phyloP scores from a whole-genome alignment of 2,797 vertebrate species.

The Peromyscus attwateri region DNA sequence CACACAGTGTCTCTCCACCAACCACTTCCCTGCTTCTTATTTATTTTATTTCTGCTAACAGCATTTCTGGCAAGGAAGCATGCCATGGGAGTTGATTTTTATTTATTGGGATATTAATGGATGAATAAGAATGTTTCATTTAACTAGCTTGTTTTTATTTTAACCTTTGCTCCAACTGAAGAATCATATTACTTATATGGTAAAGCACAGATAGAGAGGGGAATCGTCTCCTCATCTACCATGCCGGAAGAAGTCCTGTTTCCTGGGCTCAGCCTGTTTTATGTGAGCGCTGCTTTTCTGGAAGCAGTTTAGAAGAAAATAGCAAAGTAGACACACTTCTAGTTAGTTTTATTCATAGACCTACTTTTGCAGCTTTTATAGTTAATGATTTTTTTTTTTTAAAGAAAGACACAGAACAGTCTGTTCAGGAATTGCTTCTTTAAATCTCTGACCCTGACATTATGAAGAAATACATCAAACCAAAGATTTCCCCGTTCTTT shows the following conservation, averaged over 20 bases:
- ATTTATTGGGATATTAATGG: conserved; percentile 57
- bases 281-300: background rate
- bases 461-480: background rate
- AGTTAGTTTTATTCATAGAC: background rate
- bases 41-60: background rate
- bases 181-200: conserved; percentile 2
- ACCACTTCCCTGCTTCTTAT: background rate
- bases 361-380: background rate
- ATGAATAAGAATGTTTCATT: conserved; percentile 39
- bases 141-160: conserved; percentile 55
- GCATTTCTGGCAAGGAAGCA: conserved; percentile 25
- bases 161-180: conserved; percentile 42
- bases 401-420: background rate
- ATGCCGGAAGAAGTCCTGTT: background rate
- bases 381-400: background rate
- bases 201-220: background rate
- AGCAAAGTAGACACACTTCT: background rate
- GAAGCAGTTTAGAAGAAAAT: background rate
- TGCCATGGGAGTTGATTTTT: conserved; percentile 22
- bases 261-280: background rate
- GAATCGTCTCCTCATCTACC: background rate
- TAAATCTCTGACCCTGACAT: conserved; percentile 47
- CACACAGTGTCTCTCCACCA: background rate
- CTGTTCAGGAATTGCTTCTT: conserved; percentile 32
- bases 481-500: background rate